These are phyloP conservation scores for Anthophora plumipes DNA, from an alignment of 2,888 invertebrate species.

Conservation along the genomic window DNA sequence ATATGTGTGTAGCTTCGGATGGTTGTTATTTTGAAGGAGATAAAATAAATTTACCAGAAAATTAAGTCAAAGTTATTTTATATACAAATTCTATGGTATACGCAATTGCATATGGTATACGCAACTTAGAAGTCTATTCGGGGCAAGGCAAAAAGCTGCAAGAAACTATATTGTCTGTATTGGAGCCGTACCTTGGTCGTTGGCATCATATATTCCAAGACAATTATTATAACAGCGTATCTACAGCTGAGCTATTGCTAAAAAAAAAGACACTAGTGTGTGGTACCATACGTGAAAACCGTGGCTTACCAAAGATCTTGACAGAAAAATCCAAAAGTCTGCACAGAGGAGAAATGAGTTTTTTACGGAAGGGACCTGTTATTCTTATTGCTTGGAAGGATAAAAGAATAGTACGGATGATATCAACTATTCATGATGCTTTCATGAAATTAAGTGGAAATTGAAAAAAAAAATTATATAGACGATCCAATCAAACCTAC, in stretches of 20 bases:
- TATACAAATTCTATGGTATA: too few species aligned
- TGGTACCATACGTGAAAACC: too few species aligned
- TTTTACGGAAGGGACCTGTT: slow-evolving; percentile 13
- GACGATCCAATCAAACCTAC: not conserved
- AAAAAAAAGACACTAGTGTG: too few species aligned
- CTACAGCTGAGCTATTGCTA: too few species aligned
- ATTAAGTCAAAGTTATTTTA: too few species aligned
- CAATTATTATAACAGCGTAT: slow-evolving; percentile 39
- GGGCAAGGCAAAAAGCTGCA: slow-evolving; percentile 30
- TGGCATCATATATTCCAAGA: slow-evolving; percentile 36
- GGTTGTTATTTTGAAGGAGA: too few species aligned
- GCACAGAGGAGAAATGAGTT: slow-evolving; percentile 28
- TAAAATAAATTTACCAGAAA: too few species aligned
- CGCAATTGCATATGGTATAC: too few species aligned
- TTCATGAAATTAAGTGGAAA: not conserved
- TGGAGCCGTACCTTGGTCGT: slow-evolving; percentile 1
- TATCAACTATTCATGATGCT: slow-evolving; percentile 34
- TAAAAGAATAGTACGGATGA: slow-evolving; percentile 3
- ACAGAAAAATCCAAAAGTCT: slow-evolving; percentile 25
- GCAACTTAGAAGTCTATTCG: slow-evolving; percentile 41
- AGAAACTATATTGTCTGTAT: too few species aligned
- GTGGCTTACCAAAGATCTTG: not conserved
- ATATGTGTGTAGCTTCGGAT: too few species aligned
- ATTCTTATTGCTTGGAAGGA: slow-evolving; percentile 1
- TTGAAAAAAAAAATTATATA: slow-evolving; percentile 1